These are phyloP conservation scores for Macrobrachium nipponense DNA, from an alignment of 1,140 invertebrate species.

Conservation along the genomic window DNA sequence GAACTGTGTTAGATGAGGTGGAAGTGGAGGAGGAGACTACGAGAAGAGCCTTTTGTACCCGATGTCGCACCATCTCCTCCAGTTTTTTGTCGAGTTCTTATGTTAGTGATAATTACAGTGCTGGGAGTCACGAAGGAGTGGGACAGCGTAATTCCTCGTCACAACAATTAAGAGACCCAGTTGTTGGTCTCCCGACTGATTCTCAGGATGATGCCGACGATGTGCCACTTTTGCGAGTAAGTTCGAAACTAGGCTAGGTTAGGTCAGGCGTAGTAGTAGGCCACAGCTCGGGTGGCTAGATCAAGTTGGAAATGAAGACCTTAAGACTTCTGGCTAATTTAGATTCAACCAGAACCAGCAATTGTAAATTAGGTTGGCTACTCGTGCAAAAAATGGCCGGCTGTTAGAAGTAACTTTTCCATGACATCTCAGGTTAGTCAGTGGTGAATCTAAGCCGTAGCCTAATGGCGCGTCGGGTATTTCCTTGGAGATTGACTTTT, in stretches of 20 bases:
- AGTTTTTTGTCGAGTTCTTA: slow-evolving; percentile 44
- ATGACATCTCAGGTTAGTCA: too few species aligned
- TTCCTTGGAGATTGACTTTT: too few species aligned
- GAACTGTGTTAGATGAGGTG: slow-evolving; percentile 19
- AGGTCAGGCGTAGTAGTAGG: neutral
- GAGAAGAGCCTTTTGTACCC: slow-evolving; percentile 40
- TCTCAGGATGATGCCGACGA: slow-evolving; percentile 35
- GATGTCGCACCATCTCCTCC: slow-evolving; percentile 44
- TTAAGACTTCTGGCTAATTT: too few species aligned
- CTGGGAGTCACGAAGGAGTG: slow-evolving; percentile 13
- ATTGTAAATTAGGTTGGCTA: too few species aligned
- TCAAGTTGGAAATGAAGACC: too few species aligned
- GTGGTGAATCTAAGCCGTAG: too few species aligned
- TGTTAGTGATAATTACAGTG: slow-evolving; percentile 22
- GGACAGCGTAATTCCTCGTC: neutral
- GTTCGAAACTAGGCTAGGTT: neutral
- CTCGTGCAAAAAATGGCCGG: too few species aligned
- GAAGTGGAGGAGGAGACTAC: slow-evolving; percentile 29
- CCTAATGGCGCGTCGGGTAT: too few species aligned
- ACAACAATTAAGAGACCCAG: neutral
- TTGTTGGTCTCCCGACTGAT: too few species aligned
- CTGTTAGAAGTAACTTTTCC: too few species aligned
- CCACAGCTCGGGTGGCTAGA: neutral
- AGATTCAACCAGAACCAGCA: too few species aligned
- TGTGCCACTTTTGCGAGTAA: slow-evolving; percentile 56